Conservation (phyloP, 2,797 vertebrate genomes). For the Protosalanx chinensis region DNA sequence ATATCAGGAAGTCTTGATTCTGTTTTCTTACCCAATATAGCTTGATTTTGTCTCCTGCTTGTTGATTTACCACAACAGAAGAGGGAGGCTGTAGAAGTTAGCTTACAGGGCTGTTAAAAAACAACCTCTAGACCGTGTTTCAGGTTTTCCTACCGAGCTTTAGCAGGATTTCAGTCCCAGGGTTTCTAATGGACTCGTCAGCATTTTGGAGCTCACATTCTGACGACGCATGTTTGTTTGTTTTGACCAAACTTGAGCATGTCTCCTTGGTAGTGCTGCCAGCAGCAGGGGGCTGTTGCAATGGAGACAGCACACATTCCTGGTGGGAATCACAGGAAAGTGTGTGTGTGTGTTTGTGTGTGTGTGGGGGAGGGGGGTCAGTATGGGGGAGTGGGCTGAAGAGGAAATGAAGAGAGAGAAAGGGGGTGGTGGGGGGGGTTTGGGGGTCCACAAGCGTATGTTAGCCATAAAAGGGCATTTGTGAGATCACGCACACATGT, state of each 20-base stretch:
- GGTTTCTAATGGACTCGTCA: not conserved
- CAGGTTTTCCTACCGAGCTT: not conserved
- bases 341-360: not conserved
- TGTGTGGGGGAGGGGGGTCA: slow-evolving; percentile 22
- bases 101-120: too few species aligned
- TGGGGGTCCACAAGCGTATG: slow-evolving; percentile 36
- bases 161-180: not conserved
- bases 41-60: not conserved
- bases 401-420: slow-evolving; percentile 14
- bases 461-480: slow-evolving; percentile 63
- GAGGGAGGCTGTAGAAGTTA: too few species aligned
- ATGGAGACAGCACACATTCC: slow-evolving; percentile 35
- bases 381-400: slow-evolving; percentile 7
- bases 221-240: slow-evolving; percentile 42
- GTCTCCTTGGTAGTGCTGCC: slow-evolving; percentile 15
- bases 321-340: slow-evolving; percentile 35
- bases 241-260: slow-evolving; percentile 55
- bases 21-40: not conserved
- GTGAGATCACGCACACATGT: slow-evolving; percentile 44
- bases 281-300: not conserved
- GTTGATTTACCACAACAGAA: not conserved
- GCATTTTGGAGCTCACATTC: slow-evolving; percentile 22
- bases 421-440: slow-evolving; percentile 6
- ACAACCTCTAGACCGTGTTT: not conserved
- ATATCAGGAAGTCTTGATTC: slow-evolving; percentile 1